Evolutionary conservation across 2,113 vertebrate genomes (phyloP).

Genomic region (Pteronura brasiliensis): DNA sequence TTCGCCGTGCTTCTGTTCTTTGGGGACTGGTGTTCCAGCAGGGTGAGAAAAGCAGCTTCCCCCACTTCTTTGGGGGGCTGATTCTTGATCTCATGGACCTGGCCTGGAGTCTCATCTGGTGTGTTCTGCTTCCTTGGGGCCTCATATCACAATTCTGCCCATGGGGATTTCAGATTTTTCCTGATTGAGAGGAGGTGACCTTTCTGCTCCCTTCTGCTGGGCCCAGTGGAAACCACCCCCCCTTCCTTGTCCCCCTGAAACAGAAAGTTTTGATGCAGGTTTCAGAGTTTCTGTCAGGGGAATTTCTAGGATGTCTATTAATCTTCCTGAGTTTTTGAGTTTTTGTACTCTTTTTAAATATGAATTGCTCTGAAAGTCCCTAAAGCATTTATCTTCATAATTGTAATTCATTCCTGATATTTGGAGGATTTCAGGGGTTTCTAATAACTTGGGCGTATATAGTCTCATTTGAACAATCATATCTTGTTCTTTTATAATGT

Average conservation of each 20-base stretch:
- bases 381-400: not conserved
- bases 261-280: not conserved
- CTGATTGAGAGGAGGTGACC: not conserved
- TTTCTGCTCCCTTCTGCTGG: conserved; percentile 16
- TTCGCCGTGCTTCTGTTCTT: not conserved
- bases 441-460: not conserved
- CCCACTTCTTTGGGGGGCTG: not conserved
- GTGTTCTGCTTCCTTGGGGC: not conserved
- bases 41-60: not conserved
- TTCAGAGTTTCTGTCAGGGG: conserved; percentile 23
- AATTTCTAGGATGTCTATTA: conserved; percentile 38
- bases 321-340: not conserved
- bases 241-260: not conserved
- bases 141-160: not conserved
- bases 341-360: conserved; percentile 10
- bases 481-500: not conserved
- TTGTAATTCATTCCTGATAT: not conserved
- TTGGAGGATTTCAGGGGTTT: conserved; percentile 10
- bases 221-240: not conserved
- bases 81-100: not conserved
- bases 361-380: conserved; percentile 27
- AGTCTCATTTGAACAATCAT: not conserved
- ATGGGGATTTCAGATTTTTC: not conserved
- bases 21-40: not conserved
- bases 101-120: not conserved